Percentiles rank a stretch among this genome's conserved stretches.
Conservation (phyloP, 1,140 invertebrate species). For the Drosophila nikananu region DNA sequence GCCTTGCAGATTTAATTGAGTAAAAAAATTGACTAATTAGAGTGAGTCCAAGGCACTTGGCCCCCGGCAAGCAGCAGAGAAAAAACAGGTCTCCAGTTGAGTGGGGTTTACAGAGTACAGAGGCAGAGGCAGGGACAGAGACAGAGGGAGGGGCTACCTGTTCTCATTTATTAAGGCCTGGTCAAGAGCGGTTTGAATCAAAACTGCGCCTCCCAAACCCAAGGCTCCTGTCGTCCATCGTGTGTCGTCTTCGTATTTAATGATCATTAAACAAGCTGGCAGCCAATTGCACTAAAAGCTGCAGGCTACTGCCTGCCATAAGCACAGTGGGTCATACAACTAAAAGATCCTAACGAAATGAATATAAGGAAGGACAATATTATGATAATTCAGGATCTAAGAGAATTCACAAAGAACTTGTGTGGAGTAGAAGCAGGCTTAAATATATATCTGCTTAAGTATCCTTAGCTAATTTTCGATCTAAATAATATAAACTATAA, state of each 20-base stretch:
- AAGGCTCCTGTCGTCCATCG: constrained; percentile 43
- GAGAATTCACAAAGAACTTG: too few relatives aligned
- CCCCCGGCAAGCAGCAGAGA: constrained; percentile 57
- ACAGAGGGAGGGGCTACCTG: constrained; percentile 52
- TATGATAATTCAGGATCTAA: too few relatives aligned
- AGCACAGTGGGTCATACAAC: constrained; percentile 11
- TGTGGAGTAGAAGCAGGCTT: too few relatives aligned
- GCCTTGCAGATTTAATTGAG: constrained; percentile 78
- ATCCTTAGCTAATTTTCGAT: too few relatives aligned
- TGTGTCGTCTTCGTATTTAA: constrained; percentile 81
- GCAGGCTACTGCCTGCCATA: constrained; percentile 46
- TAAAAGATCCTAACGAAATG: too few relatives aligned
- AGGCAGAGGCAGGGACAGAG: background rate
- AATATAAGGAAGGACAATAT: too few relatives aligned
- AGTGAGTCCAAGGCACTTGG: constrained; percentile 77
- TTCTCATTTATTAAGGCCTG: constrained; percentile 82
- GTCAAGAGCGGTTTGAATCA: constrained; percentile 82
- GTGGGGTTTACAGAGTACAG: constrained; percentile 12
- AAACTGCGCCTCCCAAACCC: constrained; percentile 51
- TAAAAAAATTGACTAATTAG: constrained; percentile 83
- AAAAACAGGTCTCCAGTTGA: constrained; percentile 61
- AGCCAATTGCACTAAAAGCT: constrained; percentile 82
- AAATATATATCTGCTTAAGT: too few relatives aligned
- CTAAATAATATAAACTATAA: too few relatives aligned
- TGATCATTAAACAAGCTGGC: constrained; percentile 81